These are phyloP conservation scores for Apis dorsata DNA, from an alignment of 1,140 invertebrate species.

Conservation along the genomic window DNA sequence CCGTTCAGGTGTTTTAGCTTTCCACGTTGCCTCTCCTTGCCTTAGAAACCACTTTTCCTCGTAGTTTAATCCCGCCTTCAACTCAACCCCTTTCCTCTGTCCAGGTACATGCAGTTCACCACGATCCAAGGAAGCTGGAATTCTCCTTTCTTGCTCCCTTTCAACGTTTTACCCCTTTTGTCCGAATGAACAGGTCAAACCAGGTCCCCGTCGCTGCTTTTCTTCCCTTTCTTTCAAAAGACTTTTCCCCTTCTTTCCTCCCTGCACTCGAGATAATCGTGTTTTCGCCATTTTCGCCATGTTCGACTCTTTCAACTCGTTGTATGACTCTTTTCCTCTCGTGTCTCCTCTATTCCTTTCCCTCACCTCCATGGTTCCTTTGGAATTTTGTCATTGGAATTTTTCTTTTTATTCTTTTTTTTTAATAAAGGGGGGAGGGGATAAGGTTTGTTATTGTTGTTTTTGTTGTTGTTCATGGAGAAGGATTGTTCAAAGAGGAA, in stretches of 20 bases:
- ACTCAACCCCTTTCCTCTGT: background rate
- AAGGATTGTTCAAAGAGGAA: background rate
- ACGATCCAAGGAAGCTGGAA: constrained; percentile 19
- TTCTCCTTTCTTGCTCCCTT: constrained; percentile 36
- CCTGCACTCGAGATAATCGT: background rate
- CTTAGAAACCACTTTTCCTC: constrained; percentile 74
- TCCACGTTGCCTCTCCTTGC: constrained; percentile 61
- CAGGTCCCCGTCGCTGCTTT: constrained; percentile 17
- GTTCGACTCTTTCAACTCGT: constrained; percentile 12
- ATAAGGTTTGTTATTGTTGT: constrained; percentile 10
- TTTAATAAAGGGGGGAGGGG: background rate
- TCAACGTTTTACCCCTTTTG: constrained; percentile 51
- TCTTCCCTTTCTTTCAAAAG: constrained; percentile 28
- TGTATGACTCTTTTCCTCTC: background rate
- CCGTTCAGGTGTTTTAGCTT: constrained; percentile 67
- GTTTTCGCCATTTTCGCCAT: constrained; percentile 9
- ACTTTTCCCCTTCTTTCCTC: background rate
- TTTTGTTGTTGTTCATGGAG: background rate
- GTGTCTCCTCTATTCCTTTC: background rate
- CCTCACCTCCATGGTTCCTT: background rate
- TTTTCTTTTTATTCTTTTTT: background rate
- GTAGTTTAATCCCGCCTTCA: constrained; percentile 63
- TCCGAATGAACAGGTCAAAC: constrained; percentile 38
- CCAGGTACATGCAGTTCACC: constrained; percentile 26
- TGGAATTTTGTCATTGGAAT: background rate